Evolutionary conservation across 2,113 vertebrate species (phyloP), one percentile per base, ranked within the genome.

Genomic region (Cololabis saira): DNA sequence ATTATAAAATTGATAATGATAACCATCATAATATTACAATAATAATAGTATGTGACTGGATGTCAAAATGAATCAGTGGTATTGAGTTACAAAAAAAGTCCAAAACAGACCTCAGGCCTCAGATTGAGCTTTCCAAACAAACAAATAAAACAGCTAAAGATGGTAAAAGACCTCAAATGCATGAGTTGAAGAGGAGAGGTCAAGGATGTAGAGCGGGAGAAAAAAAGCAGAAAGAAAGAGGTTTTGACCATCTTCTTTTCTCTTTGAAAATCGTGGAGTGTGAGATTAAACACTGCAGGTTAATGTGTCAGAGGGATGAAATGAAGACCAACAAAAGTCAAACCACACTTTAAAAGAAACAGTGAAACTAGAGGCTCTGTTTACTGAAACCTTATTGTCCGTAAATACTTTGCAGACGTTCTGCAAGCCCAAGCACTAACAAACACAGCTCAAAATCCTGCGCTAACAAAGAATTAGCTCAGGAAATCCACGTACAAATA

Each of bases 391-490:
- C 22, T 63, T 68, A 73, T 59, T 79, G 74, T 78, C 50, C 57
- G 68, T 58, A 80, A 86, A 80, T 52, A 62, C 73, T 67, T 61
- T 74, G 71, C 79, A 84, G 84, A 78, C 67, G 83, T 80, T 80
- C 61, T 27, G 50, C 43, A 68, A 82, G 78, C 71, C 59, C 71
- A 18, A 61, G 22, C 50, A 73, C 62, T 49, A 71, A 80, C 71
- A 70, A 74, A 76, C 59, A 33, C 37, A 1, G 3, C 53, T 69
- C 55, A 43, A 68, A 83, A 87, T 80, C 78, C 54, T 63, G 14
- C 13, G 33, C 74, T 51, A 76, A 85, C 85, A 88, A 68, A 78
- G 78, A 81, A 81, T 87, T 76, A 85, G 71, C 80, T 67, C 57
- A 1, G 57, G 19, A 80, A 83, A 85, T 74, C 80, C 74, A 62